These are phyloP conservation scores for Remorina albescens DNA, from an alignment of 2,797 vertebrate genomes.

Conservation along the genomic window DNA sequence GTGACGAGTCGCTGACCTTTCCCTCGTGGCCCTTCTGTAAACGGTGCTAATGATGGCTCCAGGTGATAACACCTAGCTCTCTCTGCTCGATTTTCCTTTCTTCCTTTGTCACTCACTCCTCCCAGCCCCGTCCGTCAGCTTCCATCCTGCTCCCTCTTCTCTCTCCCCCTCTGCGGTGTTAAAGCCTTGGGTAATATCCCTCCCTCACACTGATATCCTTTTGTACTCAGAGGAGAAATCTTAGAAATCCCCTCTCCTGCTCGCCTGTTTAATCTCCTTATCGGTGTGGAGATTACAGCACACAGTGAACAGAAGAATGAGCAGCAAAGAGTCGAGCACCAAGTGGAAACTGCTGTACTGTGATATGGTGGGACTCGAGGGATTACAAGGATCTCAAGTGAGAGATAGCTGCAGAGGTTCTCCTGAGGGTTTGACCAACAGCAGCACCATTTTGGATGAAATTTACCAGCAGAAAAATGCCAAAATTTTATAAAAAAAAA, in stretches of 20 bases:
- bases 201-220: slow-evolving; percentile 67
- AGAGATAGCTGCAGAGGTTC: slow-evolving; percentile 22
- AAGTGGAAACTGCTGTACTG: slow-evolving; percentile 36
- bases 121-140: slow-evolving; percentile 12
- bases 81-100: not conserved
- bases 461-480: not conserved
- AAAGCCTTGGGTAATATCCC: slow-evolving; percentile 57
- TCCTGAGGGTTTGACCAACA: slow-evolving; percentile 14
- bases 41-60: slow-evolving; percentile 77
- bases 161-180: slow-evolving; percentile 20
- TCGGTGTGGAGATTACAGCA: slow-evolving; percentile 76
- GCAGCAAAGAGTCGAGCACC: slow-evolving; percentile 35
- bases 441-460: not conserved
- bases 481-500: not conserved
- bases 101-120: slow-evolving; percentile 1
- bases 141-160: slow-evolving; percentile 4
- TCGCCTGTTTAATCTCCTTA: slow-evolving; percentile 82
- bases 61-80: slow-evolving; percentile 63
- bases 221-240: slow-evolving; percentile 77
- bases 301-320: slow-evolving; percentile 51
- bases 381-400: slow-evolving; percentile 41
- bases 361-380: slow-evolving; percentile 31
- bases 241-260: slow-evolving; percentile 73
- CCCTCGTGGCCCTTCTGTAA: slow-evolving; percentile 74
- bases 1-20: slow-evolving; percentile 70